phyloP scores from a whole-genome alignment of 2,797 vertebrate species.

The Pogoniulus pusillus region DNA sequence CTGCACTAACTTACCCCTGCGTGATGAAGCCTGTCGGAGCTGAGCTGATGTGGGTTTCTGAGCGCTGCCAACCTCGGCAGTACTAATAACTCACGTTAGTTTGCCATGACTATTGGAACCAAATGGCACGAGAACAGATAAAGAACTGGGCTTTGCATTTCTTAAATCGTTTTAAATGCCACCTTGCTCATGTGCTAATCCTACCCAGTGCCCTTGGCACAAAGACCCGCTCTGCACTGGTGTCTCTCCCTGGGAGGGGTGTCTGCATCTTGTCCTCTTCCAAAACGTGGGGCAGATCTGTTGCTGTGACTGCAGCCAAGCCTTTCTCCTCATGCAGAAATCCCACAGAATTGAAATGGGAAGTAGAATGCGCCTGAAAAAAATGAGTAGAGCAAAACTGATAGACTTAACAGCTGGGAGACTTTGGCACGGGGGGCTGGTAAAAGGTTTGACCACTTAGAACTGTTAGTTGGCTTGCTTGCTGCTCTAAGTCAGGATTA shows the following conservation, averaged over 20 bases:
- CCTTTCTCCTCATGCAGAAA: background rate
- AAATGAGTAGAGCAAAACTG: background rate
- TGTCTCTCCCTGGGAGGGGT: background rate
- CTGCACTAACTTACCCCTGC: background rate
- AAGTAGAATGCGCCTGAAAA: background rate
- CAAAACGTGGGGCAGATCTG: background rate
- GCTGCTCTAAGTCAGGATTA: background rate
- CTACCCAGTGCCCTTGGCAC: background rate
- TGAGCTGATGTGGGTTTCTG: background rate
- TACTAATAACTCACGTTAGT: background rate
- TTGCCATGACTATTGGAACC: background rate
- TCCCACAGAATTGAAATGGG: background rate
- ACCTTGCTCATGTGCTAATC: background rate
- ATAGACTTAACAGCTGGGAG: background rate
- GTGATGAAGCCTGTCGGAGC: background rate
- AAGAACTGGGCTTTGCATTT: background rate
- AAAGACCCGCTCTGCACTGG: background rate
- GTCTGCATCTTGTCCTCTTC: background rate
- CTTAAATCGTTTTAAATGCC: background rate
- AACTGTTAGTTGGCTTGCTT: background rate
- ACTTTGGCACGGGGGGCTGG: background rate
- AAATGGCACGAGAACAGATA: background rate
- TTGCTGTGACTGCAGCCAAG: rapidly evolving
- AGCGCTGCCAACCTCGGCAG: background rate
- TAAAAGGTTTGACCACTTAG: background rate